Conservation (phyloP, 2,797 vertebrate species). For the Chaenodraco wilsoni region DNA sequence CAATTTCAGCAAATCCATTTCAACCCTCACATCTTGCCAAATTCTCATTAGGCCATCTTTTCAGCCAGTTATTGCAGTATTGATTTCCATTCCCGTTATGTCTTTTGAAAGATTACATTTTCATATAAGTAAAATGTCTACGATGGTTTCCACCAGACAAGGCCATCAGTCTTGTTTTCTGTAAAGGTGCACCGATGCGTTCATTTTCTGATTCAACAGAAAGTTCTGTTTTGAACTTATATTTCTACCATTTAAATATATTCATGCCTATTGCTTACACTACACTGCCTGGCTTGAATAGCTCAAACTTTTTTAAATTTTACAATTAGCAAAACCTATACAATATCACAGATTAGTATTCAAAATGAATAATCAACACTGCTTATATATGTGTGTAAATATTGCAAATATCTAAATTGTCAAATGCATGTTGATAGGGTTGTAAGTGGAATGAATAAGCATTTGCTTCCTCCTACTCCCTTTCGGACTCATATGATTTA, state of each 20-base stretch:
- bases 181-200: slow-evolving; percentile 5
- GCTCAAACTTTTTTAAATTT: background rate
- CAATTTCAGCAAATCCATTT: slow-evolving; percentile 74
- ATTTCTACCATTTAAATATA: slow-evolving; percentile 23
- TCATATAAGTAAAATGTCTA: slow-evolving; percentile 76
- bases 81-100: slow-evolving; percentile 72
- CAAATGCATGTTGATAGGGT: background rate
- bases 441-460: background rate
- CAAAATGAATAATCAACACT: background rate
- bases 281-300: background rate
- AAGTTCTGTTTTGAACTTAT: slow-evolving; percentile 5
- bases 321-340: background rate
- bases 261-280: slow-evolving; percentile 6
- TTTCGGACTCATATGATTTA: no score
- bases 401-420: background rate
- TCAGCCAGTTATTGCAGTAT: slow-evolving; percentile 72
- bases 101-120: slow-evolving; percentile 77
- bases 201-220: slow-evolving; percentile 27
- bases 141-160: slow-evolving; percentile 8
- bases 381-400: background rate
- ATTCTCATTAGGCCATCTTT: slow-evolving; percentile 67
- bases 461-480: no score
- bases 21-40: slow-evolving; percentile 63
- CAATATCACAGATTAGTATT: background rate
- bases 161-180: background rate